phyloP scores from a whole-genome alignment of 2,797 vertebrate genomes.

The Microctenopoma stevenorrisi region DNA sequence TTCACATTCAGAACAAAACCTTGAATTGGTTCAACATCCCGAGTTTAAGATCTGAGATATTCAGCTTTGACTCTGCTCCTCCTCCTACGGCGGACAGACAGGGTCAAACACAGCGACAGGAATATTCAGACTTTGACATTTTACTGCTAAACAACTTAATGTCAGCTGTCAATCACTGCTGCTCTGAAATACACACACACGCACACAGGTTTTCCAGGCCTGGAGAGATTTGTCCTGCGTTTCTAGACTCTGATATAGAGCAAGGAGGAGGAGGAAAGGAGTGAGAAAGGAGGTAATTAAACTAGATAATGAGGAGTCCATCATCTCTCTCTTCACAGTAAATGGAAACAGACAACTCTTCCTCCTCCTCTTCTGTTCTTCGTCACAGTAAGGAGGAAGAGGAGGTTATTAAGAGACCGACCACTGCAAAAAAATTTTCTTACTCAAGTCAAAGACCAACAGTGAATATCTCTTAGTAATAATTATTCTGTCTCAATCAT shows the following conservation, averaged over 20 bases:
- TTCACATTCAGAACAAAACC: not conserved
- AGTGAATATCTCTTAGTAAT: not conserved
- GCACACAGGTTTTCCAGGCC: constrained; percentile 4
- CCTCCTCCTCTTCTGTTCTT: constrained; percentile 25
- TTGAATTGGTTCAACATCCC: not conserved
- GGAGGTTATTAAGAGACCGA: constrained; percentile 21
- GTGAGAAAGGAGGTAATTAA: constrained; percentile 47
- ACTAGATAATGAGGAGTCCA: constrained; percentile 63
- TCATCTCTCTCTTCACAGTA: constrained; percentile 41
- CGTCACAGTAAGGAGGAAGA: constrained; percentile 8
- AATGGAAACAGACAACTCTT: constrained; percentile 58
- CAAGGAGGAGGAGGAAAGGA: not conserved
- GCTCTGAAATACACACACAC: constrained; percentile 1
- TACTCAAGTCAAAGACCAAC: not conserved
- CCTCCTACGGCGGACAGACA: constrained; percentile 35
- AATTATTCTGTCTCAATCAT: too few species aligned
- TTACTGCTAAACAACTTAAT: constrained; percentile 62
- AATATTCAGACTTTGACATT: constrained; percentile 66
- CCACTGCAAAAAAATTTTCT: not conserved
- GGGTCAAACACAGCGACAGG: constrained; percentile 41
- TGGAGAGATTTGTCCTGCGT: constrained; percentile 9
- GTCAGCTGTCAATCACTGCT: constrained; percentile 64
- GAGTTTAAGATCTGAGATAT: not conserved
- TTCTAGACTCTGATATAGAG: constrained; percentile 1
- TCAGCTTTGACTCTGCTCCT: not conserved